phyloP scores from a whole-genome alignment of 2,113 vertebrate species.

The Scolopax mira region DNA sequence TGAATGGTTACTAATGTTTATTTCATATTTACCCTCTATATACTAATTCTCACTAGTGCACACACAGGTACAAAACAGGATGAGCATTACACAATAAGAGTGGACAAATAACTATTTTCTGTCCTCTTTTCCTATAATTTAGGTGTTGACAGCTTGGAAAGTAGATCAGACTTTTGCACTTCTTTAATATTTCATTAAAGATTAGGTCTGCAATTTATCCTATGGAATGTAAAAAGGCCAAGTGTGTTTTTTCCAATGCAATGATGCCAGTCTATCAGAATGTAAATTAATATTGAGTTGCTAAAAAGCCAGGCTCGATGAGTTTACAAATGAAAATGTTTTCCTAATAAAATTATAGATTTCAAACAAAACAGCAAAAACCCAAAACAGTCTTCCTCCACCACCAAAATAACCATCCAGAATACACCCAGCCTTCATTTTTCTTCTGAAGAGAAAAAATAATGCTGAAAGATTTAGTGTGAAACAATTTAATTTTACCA shows the following conservation, averaged over 20 bases:
- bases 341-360: neutral
- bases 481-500: neutral
- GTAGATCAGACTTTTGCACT: neutral
- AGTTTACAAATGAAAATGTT: neutral
- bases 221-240: neutral
- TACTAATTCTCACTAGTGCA: neutral
- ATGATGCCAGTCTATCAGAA: neutral
- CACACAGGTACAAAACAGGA: neutral
- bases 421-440: neutral
- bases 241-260: neutral
- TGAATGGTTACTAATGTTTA: neutral
- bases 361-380: neutral
- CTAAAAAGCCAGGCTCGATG: neutral
- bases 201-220: neutral
- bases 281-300: neutral
- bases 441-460: neutral
- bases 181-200: neutral
- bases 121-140: neutral
- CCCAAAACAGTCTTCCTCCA: neutral
- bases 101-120: neutral
- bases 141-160: neutral
- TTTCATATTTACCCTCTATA: neutral
- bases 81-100: neutral
- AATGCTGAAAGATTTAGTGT: neutral
- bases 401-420: fast-evolving